Conservation (phyloP, 1,140 invertebrate species). For the Aphidius ervi region DNA sequence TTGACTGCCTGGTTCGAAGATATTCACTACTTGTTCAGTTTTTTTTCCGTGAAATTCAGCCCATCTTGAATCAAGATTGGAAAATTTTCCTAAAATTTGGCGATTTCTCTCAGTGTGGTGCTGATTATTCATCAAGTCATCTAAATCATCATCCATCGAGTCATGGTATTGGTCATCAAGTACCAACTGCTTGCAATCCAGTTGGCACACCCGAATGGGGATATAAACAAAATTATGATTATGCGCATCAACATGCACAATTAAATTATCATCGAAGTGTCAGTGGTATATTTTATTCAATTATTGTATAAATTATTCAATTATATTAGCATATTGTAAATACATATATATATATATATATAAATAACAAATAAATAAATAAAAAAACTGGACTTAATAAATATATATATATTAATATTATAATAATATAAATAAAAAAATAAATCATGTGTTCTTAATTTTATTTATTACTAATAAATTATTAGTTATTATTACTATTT, state of each 20-base stretch:
- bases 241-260: conserved; percentile 41
- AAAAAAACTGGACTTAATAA: conserved; percentile 23
- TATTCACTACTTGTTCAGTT: too few relatives aligned
- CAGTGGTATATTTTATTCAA: conserved; percentile 44
- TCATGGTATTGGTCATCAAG: conserved; percentile 38
- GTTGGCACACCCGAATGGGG: conserved; percentile 39
- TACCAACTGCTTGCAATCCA: conserved; percentile 34
- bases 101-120: conserved; percentile 12
- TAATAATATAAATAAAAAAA: too few relatives aligned
- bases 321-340: conserved; percentile 17
- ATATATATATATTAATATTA: not conserved
- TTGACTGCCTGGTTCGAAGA: too few relatives aligned
- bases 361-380: not conserved
- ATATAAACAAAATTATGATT: conserved; percentile 47
- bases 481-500: too few relatives aligned
- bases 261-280: conserved; percentile 47
- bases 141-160: conserved; percentile 39
- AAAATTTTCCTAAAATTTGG: too few relatives aligned
- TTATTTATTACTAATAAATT: too few relatives aligned
- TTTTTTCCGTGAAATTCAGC: too few relatives aligned
- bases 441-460: too few relatives aligned
- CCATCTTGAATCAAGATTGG: too few relatives aligned
- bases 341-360: conserved; percentile 13
- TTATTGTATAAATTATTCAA: not conserved
- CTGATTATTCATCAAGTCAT: conserved; percentile 41